phyloP scores from a whole-genome alignment of 2,797 vertebrate genomes.

The Philypnodon macrostomus region DNA sequence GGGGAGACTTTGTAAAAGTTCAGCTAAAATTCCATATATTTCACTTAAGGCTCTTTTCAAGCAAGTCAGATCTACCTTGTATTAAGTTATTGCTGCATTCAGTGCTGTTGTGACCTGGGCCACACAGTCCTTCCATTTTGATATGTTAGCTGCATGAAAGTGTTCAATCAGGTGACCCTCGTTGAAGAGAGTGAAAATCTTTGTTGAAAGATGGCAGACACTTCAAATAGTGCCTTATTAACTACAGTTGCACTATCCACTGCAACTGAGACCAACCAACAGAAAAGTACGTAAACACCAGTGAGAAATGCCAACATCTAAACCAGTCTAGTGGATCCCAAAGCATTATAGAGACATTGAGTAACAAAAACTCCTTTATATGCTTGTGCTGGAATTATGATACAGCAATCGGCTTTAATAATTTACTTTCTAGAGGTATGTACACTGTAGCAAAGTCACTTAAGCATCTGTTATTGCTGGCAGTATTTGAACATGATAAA shows the following conservation, averaged over 20 bases:
- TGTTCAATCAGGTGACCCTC: constrained; percentile 28
- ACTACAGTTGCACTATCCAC: constrained; percentile 60
- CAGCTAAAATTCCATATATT: constrained; percentile 25
- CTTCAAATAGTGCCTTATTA: constrained; percentile 81
- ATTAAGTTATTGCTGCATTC: constrained; percentile 64
- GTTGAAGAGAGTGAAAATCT: constrained; percentile 49
- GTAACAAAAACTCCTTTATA: not conserved
- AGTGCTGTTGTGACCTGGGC: constrained; percentile 47
- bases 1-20: constrained; percentile 29
- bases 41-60: constrained; percentile 41
- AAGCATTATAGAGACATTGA: not conserved
- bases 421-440: no score
- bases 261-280: constrained; percentile 49
- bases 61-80: constrained; percentile 52
- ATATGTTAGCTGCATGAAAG: constrained; percentile 16
- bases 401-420: no score
- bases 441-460: not conserved
- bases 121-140: constrained; percentile 61
- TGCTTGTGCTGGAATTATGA: no score
- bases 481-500: constrained; percentile 1
- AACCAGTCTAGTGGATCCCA: constrained; percentile 27
- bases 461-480: not conserved
- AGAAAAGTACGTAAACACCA: constrained; percentile 26
- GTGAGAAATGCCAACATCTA: constrained; percentile 32
- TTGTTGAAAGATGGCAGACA: constrained; percentile 67